Conservation (phyloP, 2,113 vertebrate species). For the Columba livia region DNA sequence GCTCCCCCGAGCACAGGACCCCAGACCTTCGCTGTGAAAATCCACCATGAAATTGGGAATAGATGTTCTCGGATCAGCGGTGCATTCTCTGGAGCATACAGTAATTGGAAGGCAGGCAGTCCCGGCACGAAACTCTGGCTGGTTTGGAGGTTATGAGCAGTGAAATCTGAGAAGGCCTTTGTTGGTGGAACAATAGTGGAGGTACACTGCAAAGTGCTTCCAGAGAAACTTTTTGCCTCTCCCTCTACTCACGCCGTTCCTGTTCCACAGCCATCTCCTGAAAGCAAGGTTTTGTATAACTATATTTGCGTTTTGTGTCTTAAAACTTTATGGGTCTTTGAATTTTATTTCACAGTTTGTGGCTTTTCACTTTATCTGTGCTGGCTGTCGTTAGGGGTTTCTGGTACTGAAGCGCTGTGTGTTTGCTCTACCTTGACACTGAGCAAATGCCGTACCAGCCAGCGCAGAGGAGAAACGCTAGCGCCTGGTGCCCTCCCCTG, state of each 20-base stretch:
- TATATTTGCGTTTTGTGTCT: not conserved
- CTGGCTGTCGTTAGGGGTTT: not conserved
- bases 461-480: not conserved
- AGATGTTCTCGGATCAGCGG: not conserved
- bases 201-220: not conserved
- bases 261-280: not conserved
- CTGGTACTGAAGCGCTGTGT: fast-evolving
- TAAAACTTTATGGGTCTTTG: not conserved
- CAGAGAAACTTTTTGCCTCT: not conserved
- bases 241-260: not conserved
- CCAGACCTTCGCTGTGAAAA: not conserved
- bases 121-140: not conserved
- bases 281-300: not conserved
- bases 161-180: slow-evolving; percentile 49
- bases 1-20: not conserved
- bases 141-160: not conserved
- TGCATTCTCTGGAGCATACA: not conserved
- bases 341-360: not conserved
- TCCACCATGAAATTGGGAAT: not conserved
- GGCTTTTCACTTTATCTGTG: not conserved
- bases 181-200: slow-evolving; percentile 43
- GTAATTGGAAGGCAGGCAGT: not conserved
- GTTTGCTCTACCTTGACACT: not conserved
- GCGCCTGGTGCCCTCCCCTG: fast-evolving
- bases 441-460: fast-evolving